A percentile compares a stretch with the other conserved stretches of the same genome.
These are phyloP conservation scores for Tachypleus tridentatus DNA, from an alignment of 1,140 invertebrate genomes.

Conservation along the genomic window DNA sequence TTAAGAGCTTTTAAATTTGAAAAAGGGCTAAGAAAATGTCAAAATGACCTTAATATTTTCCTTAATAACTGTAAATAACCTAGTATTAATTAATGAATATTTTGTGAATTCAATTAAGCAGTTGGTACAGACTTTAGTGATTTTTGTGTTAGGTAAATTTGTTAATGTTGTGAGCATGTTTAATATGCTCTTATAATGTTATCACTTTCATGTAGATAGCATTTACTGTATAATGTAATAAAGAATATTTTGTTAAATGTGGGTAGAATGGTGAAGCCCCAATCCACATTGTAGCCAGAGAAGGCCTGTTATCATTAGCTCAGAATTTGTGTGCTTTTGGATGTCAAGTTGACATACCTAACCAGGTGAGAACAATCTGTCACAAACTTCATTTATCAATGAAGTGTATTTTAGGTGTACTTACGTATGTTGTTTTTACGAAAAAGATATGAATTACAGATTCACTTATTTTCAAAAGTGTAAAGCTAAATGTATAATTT, in stretches of 20 bases:
- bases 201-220: no score
- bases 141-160: not conserved
- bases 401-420: not conserved
- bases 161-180: not conserved
- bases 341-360: constrained; percentile 55
- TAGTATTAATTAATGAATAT: no score
- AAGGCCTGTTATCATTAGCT: constrained; percentile 53
- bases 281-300: constrained; percentile 55
- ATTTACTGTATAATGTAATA: no score
- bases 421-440: no score
- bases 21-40: no score
- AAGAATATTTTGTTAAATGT: no score
- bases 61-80: no score
- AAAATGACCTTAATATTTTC: no score
- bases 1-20: no score
- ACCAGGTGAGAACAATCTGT: constrained; percentile 35
- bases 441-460: no score
- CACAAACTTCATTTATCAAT: not conserved
- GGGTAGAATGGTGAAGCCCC: constrained; percentile 56
- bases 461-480: no score
- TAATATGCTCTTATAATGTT: constrained; percentile 18
- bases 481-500: no score
- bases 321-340: constrained; percentile 60
- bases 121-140: not conserved
- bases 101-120: not conserved